Evolutionary conservation across 2,797 vertebrate species (phyloP), one percentile per base, ranked within the genome.

Genomic region (Octomys mimax): DNA sequence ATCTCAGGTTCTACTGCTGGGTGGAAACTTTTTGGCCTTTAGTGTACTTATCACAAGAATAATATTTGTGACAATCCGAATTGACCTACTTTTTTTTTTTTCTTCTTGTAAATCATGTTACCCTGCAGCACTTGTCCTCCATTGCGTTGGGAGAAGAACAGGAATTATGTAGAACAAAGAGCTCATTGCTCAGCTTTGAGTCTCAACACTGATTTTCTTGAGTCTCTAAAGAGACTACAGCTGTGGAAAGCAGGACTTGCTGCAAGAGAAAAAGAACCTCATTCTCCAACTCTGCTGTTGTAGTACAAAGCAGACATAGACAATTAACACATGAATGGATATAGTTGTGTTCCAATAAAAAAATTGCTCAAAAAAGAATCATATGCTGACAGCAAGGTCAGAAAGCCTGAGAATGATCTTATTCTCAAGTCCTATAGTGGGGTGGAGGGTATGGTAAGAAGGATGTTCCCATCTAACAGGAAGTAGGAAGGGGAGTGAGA

Each of bases 51-150:
- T 79, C 62, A n/a, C 66, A 81, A 78, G 70, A 73, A 86, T 46
- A 39, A 71, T 79, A 78, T 75, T 96, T 93, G 82, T 80, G 57
- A 87, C 54, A 42, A 68, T 92, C 70, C 92, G 81, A 92, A 93
- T 77, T 89, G 95, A 87, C 70, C 81, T 82, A 52, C 94, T 91
- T 96, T 86, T 75, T n/a, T 95, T 91, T 96, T 86, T 75, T 31
- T 64, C 68, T 90, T 85, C 52, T 62, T 13, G 28, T 59, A 75
- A 93, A 89, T 49, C 24, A 0, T 59, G 33, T 62, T 90, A 68
- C 36, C 54, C 66, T 24, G 78, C 39, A 91, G 61, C 71, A 79
- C 49, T 84, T 75, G 33, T 57, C 66, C 21, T n/a, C 28, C 59
- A 22, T 81, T 84, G 89, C 95, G 94, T 75, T 94, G 82, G 59